Evolutionary conservation across 2,888 invertebrate genomes (phyloP).

Genomic region (Dilophus febrilis): DNA sequence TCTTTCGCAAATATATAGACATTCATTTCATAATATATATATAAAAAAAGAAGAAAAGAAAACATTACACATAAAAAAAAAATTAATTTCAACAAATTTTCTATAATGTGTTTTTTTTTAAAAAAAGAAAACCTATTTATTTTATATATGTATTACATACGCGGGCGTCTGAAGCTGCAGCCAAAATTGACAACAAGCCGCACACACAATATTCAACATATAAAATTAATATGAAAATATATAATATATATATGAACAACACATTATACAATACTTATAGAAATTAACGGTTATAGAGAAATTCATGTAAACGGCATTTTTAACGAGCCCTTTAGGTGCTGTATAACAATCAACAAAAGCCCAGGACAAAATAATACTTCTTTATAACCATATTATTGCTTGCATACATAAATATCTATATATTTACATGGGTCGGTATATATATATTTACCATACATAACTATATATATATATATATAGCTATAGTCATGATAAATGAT

Average conservation of each 20-base stretch:
- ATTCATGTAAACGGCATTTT: constrained; percentile 14
- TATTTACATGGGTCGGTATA: too few relatives aligned
- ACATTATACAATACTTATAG: constrained; percentile 3
- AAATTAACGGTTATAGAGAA: constrained; percentile 18
- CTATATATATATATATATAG: neutral
- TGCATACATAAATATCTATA: too few relatives aligned
- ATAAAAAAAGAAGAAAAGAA: too few relatives aligned
- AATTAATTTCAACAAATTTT: too few relatives aligned
- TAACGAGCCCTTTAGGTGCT: constrained; percentile 23
- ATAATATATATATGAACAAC: neutral
- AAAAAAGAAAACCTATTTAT: too few relatives aligned
- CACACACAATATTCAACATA: too few relatives aligned
- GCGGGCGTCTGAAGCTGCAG: neutral
- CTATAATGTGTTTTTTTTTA: too few relatives aligned
- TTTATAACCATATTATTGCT: too few relatives aligned
- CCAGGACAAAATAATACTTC: constrained; percentile 5
- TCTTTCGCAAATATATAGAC: too few relatives aligned
- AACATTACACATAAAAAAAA: too few relatives aligned
- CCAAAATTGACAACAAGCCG: neutral
- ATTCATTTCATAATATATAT: too few relatives aligned
- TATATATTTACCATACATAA: too few relatives aligned
- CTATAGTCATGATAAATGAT: constrained; percentile 23
- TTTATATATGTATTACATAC: neutral
- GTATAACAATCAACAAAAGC: constrained; percentile 23
- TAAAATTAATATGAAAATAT: neutral